Conservation (phyloP, 2,113 vertebrate species). For the Datnioides undecimradiatus region DNA sequence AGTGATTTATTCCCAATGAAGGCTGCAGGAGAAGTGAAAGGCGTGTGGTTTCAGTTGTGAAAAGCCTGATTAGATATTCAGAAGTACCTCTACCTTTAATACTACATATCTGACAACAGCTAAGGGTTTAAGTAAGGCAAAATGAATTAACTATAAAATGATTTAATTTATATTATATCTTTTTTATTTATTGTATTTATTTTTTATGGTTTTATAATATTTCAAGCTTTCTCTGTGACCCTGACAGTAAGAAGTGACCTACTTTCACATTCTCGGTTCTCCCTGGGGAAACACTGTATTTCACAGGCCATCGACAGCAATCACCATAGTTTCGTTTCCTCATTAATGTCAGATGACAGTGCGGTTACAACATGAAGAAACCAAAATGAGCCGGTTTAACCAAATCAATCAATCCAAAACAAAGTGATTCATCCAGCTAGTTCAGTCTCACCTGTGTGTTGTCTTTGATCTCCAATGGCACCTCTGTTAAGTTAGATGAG, state of each 20-base stretch:
- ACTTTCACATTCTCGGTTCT: background rate
- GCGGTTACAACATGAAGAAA: background rate
- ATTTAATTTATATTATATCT: too few relatives aligned
- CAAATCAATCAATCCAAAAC: background rate
- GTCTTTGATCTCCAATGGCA: too few relatives aligned
- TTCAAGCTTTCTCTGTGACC: background rate
- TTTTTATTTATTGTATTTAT: background rate
- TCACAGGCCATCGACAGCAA: background rate
- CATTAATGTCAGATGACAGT: conserved; percentile 8
- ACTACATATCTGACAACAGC: too few relatives aligned
- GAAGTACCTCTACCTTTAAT: background rate
- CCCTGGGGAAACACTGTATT: conserved; percentile 11
- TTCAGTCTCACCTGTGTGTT: background rate
- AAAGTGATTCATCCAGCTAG: background rate
- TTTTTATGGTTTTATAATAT: background rate
- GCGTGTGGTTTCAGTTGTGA: background rate
- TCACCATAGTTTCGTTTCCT: conserved; percentile 28
- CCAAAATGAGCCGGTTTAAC: conserved; percentile 13
- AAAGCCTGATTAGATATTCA: background rate
- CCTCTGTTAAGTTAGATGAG: too few relatives aligned
- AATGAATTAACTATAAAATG: too few relatives aligned
- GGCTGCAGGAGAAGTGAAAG: background rate
- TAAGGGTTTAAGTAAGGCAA: too few relatives aligned
- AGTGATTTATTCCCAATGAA: conserved; percentile 18
- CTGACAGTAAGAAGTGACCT: background rate